phyloP scores from a whole-genome alignment of 2,888 invertebrate genomes.

The Phymatocera aterrima region DNA sequence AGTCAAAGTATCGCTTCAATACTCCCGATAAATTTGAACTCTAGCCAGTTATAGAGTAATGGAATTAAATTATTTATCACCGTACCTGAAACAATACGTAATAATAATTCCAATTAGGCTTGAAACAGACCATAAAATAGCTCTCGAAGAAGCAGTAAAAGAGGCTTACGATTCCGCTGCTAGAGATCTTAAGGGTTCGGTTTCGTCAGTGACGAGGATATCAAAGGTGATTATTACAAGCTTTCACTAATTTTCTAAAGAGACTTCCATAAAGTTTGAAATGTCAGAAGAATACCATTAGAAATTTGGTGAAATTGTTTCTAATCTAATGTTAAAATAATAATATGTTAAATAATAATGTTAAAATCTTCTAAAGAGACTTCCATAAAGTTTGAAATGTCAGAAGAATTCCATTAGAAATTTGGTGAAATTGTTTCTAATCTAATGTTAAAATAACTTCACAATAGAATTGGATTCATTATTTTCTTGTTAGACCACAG shows the following conservation, averaged over 20 bases:
- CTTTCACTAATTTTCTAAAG: background rate
- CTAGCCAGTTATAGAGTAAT: background rate
- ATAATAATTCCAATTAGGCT: constrained; percentile 7
- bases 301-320: too few relatives aligned
- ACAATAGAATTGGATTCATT: background rate
- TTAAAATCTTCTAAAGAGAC: too few relatives aligned
- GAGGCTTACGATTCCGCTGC: constrained; percentile 22
- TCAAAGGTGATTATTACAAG: constrained; percentile 5
- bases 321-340: too few relatives aligned
- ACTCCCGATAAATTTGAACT: background rate
- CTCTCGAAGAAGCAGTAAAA: background rate
- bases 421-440: too few relatives aligned
- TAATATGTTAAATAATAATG: too few relatives aligned
- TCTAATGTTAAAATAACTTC: too few relatives aligned
- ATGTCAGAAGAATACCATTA: background rate
- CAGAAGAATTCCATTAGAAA: too few relatives aligned
- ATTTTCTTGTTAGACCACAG: background rate
- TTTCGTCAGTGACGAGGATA: background rate
- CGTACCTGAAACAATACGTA: background rate
- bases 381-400: too few relatives aligned
- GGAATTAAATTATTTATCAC: constrained; percentile 1
- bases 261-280: background rate
- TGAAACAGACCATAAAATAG: constrained; percentile 22
- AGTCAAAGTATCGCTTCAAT: background rate
- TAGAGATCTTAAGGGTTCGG: constrained; percentile 11